phyloP scores from a whole-genome alignment of 2,888 invertebrate genomes.

The Helicoverpa assulta region DNA sequence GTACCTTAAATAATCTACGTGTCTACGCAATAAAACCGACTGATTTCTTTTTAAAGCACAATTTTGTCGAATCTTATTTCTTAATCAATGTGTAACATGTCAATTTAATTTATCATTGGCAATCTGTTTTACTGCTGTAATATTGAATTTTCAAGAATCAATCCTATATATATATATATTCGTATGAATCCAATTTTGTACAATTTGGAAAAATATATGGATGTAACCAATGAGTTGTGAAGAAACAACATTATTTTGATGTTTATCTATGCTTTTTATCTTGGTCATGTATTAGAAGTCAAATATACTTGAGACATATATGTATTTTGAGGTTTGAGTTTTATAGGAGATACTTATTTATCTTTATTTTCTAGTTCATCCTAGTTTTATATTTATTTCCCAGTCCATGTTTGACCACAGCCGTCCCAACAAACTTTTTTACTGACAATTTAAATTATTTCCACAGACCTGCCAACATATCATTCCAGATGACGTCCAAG shows the following conservation, averaged over 20 bases:
- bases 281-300: no score
- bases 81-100: conserved; percentile 29
- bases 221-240: background rate
- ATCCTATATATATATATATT: background rate
- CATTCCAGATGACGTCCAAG: conserved; percentile 28
- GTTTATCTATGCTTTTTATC: no score
- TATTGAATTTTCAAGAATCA: conserved; percentile 5
- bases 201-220: no score
- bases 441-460: conserved; percentile 15
- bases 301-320: no score
- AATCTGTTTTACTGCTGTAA: conserved; percentile 32
- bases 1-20: conserved; percentile 9
- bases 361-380: no score
- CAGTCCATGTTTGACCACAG: background rate
- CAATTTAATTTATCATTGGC: conserved; percentile 41
- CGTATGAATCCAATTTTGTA: background rate
- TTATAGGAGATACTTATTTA: no score
- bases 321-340: no score
- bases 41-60: conserved; percentile 65
- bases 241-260: background rate
- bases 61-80: conserved; percentile 51
- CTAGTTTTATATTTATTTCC: background rate
- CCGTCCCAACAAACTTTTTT: background rate
- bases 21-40: conserved; percentile 49
- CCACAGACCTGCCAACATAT: conserved; percentile 9